These are phyloP conservation scores for Adineta ricciae DNA, from an alignment of 2,888 invertebrate species.

Conservation along the genomic window DNA sequence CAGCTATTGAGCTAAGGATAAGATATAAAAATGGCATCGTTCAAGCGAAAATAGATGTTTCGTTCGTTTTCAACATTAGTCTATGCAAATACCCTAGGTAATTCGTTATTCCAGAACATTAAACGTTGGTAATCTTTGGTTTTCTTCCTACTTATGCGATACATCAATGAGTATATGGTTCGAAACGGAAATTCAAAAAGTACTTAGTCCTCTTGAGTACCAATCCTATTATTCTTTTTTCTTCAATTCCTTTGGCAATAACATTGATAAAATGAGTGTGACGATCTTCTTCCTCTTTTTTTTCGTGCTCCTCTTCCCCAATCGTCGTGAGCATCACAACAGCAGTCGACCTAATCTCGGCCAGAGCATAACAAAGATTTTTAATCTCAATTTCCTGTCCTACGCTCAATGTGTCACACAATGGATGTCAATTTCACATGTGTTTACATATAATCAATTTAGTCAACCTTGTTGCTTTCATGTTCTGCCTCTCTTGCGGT, in stretches of 20 bases:
- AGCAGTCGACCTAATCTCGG: not conserved
- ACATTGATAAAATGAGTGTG: not conserved
- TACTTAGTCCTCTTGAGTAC: not conserved
- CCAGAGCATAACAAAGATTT: not conserved
- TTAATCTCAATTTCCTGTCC: not conserved
- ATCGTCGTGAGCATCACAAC: not conserved
- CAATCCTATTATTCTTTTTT: not conserved
- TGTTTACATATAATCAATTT: not conserved
- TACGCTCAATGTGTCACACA: not conserved
- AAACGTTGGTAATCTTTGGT: too few species aligned
- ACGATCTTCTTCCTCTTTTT: not conserved
- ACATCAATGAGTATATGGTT: not conserved
- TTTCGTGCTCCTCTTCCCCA: not conserved
- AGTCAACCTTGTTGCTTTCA: not conserved
- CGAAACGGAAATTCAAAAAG: not conserved
- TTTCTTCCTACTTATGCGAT: not conserved
- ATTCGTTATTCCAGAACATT: too few species aligned
- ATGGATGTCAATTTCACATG: not conserved
- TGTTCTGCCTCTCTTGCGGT: not conserved
- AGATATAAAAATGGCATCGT: not conserved
- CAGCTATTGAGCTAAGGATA: not conserved
- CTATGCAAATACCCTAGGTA: too few species aligned
- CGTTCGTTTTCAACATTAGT: too few species aligned
- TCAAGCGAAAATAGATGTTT: not conserved
- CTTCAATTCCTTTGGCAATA: not conserved